Percentiles rank a stretch among this genome's conserved stretches.
phyloP scores from a whole-genome alignment of 2,888 invertebrate genomes.

The Pterostichus madidus region DNA sequence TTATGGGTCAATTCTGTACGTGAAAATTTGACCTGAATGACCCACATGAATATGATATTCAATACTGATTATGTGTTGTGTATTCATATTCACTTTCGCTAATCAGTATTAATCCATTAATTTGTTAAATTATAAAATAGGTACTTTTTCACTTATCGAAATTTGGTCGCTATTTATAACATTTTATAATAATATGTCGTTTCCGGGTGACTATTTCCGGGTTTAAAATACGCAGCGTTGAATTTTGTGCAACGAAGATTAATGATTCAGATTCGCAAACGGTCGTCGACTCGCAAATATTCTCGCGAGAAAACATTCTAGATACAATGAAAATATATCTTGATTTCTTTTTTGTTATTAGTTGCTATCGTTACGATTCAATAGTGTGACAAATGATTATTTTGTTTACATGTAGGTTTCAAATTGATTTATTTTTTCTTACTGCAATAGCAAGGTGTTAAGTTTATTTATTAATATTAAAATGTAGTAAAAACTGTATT shows the following conservation, averaged over 20 bases:
- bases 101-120: no score
- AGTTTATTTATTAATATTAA: not conserved
- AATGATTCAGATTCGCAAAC: slow-evolving; percentile 15
- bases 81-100: no score
- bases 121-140: no score
- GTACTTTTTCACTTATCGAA: not conserved
- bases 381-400: not conserved
- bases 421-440: not conserved
- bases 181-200: not conserved
- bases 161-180: not conserved
- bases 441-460: no score
- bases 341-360: not conserved
- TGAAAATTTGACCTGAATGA: no score
- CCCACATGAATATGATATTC: no score
- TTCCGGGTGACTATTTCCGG: slow-evolving; percentile 7
- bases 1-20: no score
- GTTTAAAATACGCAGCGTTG: not conserved
- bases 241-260: slow-evolving; percentile 27
- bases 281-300: slow-evolving; percentile 15
- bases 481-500: not conserved
- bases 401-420: slow-evolving; percentile 1
- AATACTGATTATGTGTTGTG: no score
- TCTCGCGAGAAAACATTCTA: not conserved
- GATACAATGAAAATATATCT: slow-evolving; percentile 5
- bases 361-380: not conserved